A percentile compares a stretch with the other conserved stretches of the same genome.
Evolutionary conservation across 2,113 vertebrate genomes (phyloP).

Genomic region (Ibidorhyncha struthersii): DNA sequence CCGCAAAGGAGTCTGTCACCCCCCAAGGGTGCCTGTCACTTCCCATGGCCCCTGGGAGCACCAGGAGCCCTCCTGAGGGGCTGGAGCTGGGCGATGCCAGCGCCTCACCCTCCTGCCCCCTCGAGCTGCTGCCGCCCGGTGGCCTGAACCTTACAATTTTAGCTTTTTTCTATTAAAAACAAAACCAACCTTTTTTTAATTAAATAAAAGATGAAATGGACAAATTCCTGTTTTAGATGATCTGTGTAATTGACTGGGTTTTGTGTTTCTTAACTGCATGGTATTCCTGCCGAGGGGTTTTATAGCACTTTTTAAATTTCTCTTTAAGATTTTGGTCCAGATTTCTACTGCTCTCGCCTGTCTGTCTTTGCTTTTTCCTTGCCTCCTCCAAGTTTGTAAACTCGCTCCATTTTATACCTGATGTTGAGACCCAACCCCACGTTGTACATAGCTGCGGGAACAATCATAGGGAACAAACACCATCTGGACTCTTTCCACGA

Average conservation of each 20-base stretch:
- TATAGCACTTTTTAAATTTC: conserved; percentile 75
- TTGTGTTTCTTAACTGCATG: conserved; percentile 73
- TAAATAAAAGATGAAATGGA: conserved; percentile 40
- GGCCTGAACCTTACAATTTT: conserved; percentile 50
- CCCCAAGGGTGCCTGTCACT: background rate
- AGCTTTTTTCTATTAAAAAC: conserved; percentile 69
- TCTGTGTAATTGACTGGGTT: conserved; percentile 53
- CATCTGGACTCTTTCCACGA: conserved; percentile 69
- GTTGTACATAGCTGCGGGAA: conserved; percentile 79
- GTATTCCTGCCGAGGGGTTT: conserved; percentile 65
- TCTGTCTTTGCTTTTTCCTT: conserved; percentile 57
- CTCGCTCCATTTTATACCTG: conserved; percentile 66
- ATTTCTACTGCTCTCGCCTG: conserved; percentile 69
- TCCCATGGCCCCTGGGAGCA: background rate
- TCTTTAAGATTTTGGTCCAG: conserved; percentile 65
- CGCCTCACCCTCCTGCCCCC: background rate
- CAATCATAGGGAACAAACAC: conserved; percentile 75
- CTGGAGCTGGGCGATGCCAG: background rate
- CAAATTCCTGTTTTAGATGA: conserved; percentile 59
- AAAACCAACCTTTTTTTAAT: conserved; percentile 51
- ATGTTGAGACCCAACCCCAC: conserved; percentile 61
- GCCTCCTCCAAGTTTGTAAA: conserved; percentile 65
- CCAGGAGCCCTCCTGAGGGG: background rate
- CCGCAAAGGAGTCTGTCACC: background rate
- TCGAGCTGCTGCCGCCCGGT: conserved; percentile 53